Evolutionary conservation across 2,113 vertebrate species (phyloP).

Genomic region (Amphilophus citrinellus): DNA sequence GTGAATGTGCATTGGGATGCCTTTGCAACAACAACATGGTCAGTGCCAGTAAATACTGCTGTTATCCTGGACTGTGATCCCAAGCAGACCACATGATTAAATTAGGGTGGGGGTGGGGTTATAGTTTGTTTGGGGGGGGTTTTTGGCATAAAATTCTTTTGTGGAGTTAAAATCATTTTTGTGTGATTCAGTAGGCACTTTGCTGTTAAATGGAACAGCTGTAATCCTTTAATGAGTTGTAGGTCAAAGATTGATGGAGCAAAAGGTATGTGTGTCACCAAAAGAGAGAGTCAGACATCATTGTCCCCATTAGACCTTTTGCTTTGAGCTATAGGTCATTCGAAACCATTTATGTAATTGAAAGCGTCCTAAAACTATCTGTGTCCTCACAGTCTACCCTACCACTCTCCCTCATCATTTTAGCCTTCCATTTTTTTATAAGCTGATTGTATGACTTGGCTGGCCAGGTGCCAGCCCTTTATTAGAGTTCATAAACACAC

Average conservation of each 20-base stretch:
- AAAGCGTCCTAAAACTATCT: constrained; percentile 42
- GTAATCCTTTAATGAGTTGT: background rate
- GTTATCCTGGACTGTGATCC: background rate
- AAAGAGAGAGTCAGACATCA: constrained; percentile 3
- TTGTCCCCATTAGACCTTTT: constrained; percentile 16
- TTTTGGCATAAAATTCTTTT: background rate
- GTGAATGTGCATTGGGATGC: constrained; percentile 40
- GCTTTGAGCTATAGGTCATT: constrained; percentile 51
- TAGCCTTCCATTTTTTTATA: constrained; percentile 25
- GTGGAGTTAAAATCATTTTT: background rate
- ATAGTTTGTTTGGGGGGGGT: background rate
- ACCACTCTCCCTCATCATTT: constrained; percentile 24
- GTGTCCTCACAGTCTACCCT: constrained; percentile 7
- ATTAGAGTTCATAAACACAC: constrained; percentile 14
- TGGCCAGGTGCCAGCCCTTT: constrained; percentile 1
- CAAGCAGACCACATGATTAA: background rate
- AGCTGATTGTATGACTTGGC: constrained; percentile 38
- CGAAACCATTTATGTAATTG: constrained; percentile 43
- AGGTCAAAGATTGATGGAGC: background rate
- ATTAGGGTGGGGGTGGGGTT: background rate
- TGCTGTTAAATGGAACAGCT: constrained; percentile 8
- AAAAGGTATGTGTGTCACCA: background rate
- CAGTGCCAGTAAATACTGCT: constrained; percentile 1
- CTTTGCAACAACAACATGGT: background rate
- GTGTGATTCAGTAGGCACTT: background rate